Evolutionary conservation across 2,797 vertebrate genomes (phyloP).

Genomic region (Vireo griseus): DNA sequence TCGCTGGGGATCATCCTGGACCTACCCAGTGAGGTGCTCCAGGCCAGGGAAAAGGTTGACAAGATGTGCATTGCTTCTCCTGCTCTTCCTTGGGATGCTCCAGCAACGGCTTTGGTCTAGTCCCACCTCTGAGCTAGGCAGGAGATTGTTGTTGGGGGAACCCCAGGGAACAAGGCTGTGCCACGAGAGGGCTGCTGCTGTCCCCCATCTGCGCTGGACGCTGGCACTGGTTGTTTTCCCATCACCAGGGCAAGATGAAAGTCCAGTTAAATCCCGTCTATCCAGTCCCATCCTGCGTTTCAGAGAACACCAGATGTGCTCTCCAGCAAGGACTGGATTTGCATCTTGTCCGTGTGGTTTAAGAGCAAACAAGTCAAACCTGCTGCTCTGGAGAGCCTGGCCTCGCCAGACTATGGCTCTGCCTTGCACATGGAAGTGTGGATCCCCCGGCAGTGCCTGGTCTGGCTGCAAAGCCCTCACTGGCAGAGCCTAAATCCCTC

Average conservation of each 20-base stretch:
- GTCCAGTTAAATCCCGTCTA: not conserved
- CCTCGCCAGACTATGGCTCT: fast-evolving
- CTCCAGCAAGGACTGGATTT: not conserved
- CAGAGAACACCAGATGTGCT: fast-evolving
- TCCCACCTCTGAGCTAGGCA: fast-evolving
- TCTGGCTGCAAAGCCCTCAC: not conserved
- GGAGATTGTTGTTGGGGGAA: not conserved
- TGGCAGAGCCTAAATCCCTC: not conserved
- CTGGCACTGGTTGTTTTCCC: fast-evolving
- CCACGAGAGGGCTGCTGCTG: not conserved
- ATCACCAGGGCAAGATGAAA: not conserved
- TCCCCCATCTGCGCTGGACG: fast-evolving
- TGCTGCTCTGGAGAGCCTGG: fast-evolving
- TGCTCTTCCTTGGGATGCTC: not conserved
- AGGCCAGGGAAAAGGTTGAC: not conserved
- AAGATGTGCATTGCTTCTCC: not conserved
- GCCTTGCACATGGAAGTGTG: fast-evolving
- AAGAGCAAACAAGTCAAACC: not conserved
- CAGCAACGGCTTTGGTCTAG: not conserved
- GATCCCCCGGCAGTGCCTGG: not conserved
- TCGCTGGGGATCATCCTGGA: fast-evolving
- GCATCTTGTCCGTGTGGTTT: not conserved
- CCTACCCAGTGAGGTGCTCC: not conserved
- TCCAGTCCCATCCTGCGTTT: not conserved
- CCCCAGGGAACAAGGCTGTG: not conserved